phyloP scores from a whole-genome alignment of 2,888 invertebrate species.

The Lasioglossum leucozonium region DNA sequence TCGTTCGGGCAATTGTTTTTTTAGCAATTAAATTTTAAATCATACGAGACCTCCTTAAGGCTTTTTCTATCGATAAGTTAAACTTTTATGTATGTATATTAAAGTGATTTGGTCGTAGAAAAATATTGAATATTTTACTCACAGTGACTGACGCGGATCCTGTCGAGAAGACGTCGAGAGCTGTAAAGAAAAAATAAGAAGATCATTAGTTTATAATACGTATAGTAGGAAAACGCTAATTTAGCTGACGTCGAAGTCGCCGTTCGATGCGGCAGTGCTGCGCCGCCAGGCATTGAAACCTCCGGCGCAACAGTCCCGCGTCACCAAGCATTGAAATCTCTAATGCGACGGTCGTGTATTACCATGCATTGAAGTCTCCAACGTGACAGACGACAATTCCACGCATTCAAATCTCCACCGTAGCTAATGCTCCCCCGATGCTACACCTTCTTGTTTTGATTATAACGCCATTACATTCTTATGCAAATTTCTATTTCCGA shows the following conservation, averaged over 20 bases:
- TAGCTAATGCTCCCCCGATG: neutral
- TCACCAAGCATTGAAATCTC: neutral
- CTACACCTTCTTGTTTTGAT: constrained; percentile 4
- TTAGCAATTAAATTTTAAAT: neutral
- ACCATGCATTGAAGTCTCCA: constrained; percentile 22
- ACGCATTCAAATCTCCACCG: neutral
- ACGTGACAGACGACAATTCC: neutral
- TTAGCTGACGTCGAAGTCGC: neutral
- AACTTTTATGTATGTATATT: no score
- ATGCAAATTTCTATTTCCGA: neutral
- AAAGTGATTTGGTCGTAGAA: neutral
- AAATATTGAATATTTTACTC: neutral
- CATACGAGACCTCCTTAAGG: neutral
- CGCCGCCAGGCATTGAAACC: neutral
- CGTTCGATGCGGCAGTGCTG: neutral
- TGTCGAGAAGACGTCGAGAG: neutral
- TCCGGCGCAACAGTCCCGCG: neutral
- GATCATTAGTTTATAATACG: neutral
- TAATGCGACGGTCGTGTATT: neutral
- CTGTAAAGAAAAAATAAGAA: neutral
- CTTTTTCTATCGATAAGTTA: no score
- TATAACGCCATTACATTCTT: neutral
- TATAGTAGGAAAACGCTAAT: neutral
- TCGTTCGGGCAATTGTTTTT: neutral
- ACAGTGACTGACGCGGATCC: neutral